These are phyloP conservation scores for Oreotrochilus melanogaster DNA, from an alignment of 2,113 vertebrate species.

Conservation along the genomic window DNA sequence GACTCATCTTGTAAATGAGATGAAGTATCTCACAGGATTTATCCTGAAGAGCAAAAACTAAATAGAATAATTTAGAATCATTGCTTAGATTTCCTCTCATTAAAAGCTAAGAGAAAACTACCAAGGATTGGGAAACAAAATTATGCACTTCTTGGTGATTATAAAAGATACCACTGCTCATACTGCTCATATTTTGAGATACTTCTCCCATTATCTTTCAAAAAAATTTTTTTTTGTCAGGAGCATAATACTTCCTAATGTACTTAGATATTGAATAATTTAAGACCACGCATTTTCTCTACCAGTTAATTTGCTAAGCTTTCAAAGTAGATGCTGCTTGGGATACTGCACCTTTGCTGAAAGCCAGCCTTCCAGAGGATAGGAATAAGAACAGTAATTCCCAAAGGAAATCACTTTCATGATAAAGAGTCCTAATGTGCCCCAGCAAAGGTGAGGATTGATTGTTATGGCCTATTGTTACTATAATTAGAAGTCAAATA, in stretches of 20 bases:
- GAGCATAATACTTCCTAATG: not conserved
- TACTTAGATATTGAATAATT: constrained; percentile 18
- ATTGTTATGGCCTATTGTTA: constrained; percentile 69
- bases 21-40: constrained; percentile 62
- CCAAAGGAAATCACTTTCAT: constrained; percentile 61
- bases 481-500: constrained; percentile 74
- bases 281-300: constrained; percentile 29
- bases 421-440: constrained; percentile 48
- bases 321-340: not conserved
- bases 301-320: constrained; percentile 48
- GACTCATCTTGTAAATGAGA: constrained; percentile 54
- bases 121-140: constrained; percentile 7
- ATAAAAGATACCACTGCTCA: not conserved
- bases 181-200: not conserved
- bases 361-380: constrained; percentile 44
- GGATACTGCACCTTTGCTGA: constrained; percentile 23
- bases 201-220: constrained; percentile 24
- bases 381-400: constrained; percentile 34
- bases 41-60: constrained; percentile 53
- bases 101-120: constrained; percentile 13
- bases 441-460: constrained; percentile 55
- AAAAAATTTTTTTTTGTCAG: constrained; percentile 38
- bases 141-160: not conserved
- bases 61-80: constrained; percentile 59
- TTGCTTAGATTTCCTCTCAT: constrained; percentile 23